Evolutionary conservation across 2,113 vertebrate species (phyloP).

Genomic region (Isichthys henryi): DNA sequence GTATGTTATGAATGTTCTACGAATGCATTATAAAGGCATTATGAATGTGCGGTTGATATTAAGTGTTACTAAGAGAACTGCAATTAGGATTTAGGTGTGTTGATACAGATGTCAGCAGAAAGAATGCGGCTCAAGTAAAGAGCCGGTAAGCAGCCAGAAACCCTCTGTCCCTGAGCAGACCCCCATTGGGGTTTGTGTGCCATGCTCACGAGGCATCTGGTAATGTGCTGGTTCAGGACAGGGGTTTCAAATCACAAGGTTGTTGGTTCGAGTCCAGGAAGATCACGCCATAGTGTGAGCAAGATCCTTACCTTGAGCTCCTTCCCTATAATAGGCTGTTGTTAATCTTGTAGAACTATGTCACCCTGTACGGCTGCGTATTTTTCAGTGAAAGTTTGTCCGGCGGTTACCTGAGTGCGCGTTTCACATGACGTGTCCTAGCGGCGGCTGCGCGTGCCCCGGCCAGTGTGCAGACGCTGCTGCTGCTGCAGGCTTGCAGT

Average conservation of each 20-base stretch:
- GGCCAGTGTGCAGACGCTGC: not conserved
- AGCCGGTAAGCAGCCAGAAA: too few species aligned
- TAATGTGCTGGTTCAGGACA: too few species aligned
- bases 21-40: not conserved
- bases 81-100: not conserved
- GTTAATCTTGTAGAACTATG: not conserved
- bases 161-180: too few species aligned
- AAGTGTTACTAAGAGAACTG: not conserved
- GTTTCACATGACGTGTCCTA: not conserved
- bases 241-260: not conserved
- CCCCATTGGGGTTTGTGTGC: too few species aligned
- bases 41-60: not conserved
- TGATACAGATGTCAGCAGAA: not conserved
- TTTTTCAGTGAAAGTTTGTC: not conserved
- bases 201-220: too few species aligned
- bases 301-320: not conserved
- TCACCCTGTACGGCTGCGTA: not conserved
- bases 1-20: not conserved
- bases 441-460: not conserved
- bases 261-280: not conserved
- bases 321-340: not conserved
- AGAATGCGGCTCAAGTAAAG: not conserved
- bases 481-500: not conserved
- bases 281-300: not conserved
- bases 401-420: not conserved